Conservation (phyloP, 1,140 invertebrate genomes). For the Hyles euphorbiae region DNA sequence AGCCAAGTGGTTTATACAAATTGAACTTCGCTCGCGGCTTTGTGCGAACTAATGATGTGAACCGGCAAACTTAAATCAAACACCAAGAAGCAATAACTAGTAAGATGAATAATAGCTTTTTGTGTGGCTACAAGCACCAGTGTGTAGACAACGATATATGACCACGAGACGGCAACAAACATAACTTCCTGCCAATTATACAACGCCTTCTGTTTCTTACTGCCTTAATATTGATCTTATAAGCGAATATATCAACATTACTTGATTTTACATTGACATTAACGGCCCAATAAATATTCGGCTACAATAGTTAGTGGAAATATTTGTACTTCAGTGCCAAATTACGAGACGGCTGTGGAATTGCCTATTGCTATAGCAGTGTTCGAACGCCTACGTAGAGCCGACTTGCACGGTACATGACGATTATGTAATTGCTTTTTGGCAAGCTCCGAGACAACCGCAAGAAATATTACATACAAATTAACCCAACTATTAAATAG, state of each 20-base stretch:
- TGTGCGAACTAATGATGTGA: too few species aligned
- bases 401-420: constrained; percentile 5
- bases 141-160: too few species aligned
- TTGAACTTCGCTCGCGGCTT: too few species aligned
- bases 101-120: too few species aligned
- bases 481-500: not conserved
- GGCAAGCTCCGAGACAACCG: not conserved
- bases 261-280: constrained; percentile 14
- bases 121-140: too few species aligned
- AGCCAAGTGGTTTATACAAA: too few species aligned
- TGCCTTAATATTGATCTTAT: too few species aligned
- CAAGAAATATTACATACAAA: not conserved
- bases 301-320: not conserved
- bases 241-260: not conserved
- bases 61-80: too few species aligned
- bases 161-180: too few species aligned
- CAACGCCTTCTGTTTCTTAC: too few species aligned
- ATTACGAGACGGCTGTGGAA: constrained; percentile 17
- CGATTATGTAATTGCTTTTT: constrained; percentile 13
- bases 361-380: constrained; percentile 16
- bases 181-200: too few species aligned
- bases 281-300: constrained; percentile 2
- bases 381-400: constrained; percentile 12
- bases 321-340: constrained; percentile 11
- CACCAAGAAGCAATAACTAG: too few species aligned